Percentiles rank a stretch among this genome's conserved stretches.
Evolutionary conservation across 2,888 invertebrate species (phyloP).

Genomic region (Andrena haemorrhoa): DNA sequence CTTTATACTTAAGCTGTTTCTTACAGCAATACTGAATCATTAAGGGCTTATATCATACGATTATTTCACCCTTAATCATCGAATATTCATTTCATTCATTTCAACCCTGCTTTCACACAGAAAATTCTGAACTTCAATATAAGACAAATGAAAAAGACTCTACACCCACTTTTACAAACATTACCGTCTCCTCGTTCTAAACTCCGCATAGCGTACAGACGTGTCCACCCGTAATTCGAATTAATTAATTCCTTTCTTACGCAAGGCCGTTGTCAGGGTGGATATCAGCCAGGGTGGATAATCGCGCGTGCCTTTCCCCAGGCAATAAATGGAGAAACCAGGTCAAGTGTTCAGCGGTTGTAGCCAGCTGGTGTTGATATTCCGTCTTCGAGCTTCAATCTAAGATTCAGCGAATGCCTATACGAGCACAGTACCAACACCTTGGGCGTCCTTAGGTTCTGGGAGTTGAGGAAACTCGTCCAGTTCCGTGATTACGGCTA

Average conservation of each 20-base stretch:
- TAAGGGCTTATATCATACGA: no score
- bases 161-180: no score
- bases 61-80: background rate
- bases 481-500: constrained; percentile 67
- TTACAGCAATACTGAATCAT: no score
- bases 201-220: background rate
- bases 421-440: constrained; percentile 34
- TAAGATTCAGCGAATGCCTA: constrained; percentile 49
- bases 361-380: constrained; percentile 60
- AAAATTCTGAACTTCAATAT: no score
- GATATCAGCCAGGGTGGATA: constrained; percentile 8
- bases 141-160: no score
- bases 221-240: background rate
- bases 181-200: no score
- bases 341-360: constrained; percentile 56
- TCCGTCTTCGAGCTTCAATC: constrained; percentile 38
- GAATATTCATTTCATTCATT: background rate
- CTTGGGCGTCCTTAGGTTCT: constrained; percentile 59
- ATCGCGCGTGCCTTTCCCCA: constrained; percentile 27
- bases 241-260: constrained; percentile 1
- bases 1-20: no score
- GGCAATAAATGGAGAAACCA: constrained; percentile 42
- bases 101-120: no score
- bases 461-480: constrained; percentile 63
- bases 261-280: background rate